Evolutionary conservation across 2,113 vertebrate genomes (phyloP), one percentile per base, ranked within the genome.

Genomic region (Glaucomys volans): DNA sequence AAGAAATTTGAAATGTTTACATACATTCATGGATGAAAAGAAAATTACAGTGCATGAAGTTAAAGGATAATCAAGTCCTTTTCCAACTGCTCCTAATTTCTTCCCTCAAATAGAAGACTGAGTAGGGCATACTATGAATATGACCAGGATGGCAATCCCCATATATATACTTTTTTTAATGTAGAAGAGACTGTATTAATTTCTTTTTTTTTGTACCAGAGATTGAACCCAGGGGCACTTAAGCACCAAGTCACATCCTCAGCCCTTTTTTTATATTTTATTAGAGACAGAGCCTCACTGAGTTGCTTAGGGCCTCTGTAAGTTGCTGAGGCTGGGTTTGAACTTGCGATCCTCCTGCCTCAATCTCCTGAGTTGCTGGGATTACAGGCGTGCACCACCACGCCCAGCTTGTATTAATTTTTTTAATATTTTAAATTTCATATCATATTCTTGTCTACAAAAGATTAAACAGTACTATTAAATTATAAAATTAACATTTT

Each of bases 381-480:
- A 57, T 57, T 57, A 57, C 54, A 57, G 54, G 54, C 20, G 8
- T 57, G 8, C 6, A 22, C 7, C 54, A 57, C 54, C 20, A 20
- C 20, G 52, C 52, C 52, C 17, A 57, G 20, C 54, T 57, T 57
- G 54, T 62, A 50, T 54, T 84, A n/a, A n/a, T 35, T 64, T 52
- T 80, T 75, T 95, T 50, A 84, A 28, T 72, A 82, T 69, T 94
- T 89, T 66, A 91, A 85, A 91, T 72, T 74, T 86, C 42, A 96
- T 50, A 82, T 66, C 79, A 62, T 4, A 32, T 80, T 95, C 30
- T 87, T 82, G 20, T 84, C 42, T 87, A 75, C 24, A 93, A 67
- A 87, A 79, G 69, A 81, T 77, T 57, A 87, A 74, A 24, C 22
- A 92, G 62, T 72, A 87, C 8, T 67, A 50, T 52, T 64, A 77